Evolutionary conservation across 2,797 vertebrate genomes (phyloP).

Genomic region (Brachyalestes nurse): DNA sequence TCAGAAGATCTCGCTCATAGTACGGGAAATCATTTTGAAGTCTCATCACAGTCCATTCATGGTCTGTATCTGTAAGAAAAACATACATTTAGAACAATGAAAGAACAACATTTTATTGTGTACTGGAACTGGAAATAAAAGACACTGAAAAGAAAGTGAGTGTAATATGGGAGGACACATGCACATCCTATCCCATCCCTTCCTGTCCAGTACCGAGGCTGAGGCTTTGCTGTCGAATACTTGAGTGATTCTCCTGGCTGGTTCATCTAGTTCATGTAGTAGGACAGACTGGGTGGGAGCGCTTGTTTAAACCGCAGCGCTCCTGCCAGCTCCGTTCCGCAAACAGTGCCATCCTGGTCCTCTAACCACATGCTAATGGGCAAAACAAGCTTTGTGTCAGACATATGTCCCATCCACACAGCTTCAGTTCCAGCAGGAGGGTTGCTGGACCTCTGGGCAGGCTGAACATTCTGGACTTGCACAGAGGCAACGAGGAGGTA

Average conservation of each 20-base stretch:
- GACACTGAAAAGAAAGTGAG: neutral
- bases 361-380: slow-evolving; percentile 58
- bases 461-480: neutral
- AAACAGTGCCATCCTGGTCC: slow-evolving; percentile 56
- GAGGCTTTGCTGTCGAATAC: slow-evolving; percentile 19
- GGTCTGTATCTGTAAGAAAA: slow-evolving; percentile 56
- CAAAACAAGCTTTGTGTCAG: slow-evolving; percentile 50
- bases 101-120: neutral
- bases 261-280: slow-evolving; percentile 53
- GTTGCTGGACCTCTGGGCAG: slow-evolving; percentile 23
- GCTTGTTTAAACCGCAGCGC: slow-evolving; percentile 49
- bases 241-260: slow-evolving; percentile 43
- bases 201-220: slow-evolving; percentile 22
- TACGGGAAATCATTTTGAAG: slow-evolving; percentile 66
- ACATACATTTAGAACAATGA: slow-evolving; percentile 33
- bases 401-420: slow-evolving; percentile 47
- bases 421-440: slow-evolving; percentile 27
- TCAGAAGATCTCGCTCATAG: slow-evolving; percentile 58
- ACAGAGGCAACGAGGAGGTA: slow-evolving; percentile 37
- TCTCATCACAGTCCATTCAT: slow-evolving; percentile 66
- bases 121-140: neutral
- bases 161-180: neutral
- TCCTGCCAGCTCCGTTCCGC: slow-evolving; percentile 49
- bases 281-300: slow-evolving; percentile 48
- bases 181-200: slow-evolving; percentile 26